Conservation (phyloP, 2,797 vertebrate species). For the Sebastolobus alascanus region DNA sequence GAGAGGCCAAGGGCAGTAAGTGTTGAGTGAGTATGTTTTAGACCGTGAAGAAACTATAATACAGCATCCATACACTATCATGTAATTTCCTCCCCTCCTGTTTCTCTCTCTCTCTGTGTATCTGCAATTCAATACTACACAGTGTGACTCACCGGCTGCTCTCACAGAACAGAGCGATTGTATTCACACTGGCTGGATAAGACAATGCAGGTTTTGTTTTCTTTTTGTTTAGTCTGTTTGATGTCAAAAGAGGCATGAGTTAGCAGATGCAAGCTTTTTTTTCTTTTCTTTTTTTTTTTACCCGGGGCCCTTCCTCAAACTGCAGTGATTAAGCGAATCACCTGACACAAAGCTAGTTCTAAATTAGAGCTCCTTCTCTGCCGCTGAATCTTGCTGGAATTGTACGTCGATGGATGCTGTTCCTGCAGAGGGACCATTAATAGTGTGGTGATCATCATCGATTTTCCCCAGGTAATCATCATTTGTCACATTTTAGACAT, state of each 20-base stretch:
- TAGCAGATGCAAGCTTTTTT: slow-evolving; percentile 22
- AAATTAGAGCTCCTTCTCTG: slow-evolving; percentile 64
- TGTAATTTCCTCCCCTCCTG: slow-evolving; percentile 1
- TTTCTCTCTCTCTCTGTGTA: slow-evolving; percentile 4
- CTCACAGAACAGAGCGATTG: slow-evolving; percentile 44
- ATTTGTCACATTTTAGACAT: slow-evolving; percentile 80
- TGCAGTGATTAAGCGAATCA: slow-evolving; percentile 59
- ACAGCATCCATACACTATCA: slow-evolving; percentile 37
- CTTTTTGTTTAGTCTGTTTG: slow-evolving; percentile 48
- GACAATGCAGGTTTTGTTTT: slow-evolving; percentile 67
- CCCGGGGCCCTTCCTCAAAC: slow-evolving; percentile 32
- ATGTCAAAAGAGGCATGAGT: slow-evolving; percentile 51
- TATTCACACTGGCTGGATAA: slow-evolving; percentile 46
- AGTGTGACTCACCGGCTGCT: slow-evolving; percentile 57
- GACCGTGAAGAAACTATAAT: slow-evolving; percentile 48
- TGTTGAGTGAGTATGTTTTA: slow-evolving; percentile 41
- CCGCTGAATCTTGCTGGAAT: slow-evolving; percentile 44
- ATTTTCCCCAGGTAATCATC: slow-evolving; percentile 82
- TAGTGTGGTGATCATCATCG: slow-evolving; percentile 77
- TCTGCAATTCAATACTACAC: slow-evolving; percentile 41
- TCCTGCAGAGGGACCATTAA: slow-evolving; percentile 73
- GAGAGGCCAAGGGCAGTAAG: slow-evolving; percentile 52
- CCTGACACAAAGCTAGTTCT: slow-evolving; percentile 60
- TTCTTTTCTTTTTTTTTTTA: neutral
- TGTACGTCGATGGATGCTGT: slow-evolving; percentile 64